Conservation (phyloP, 37 sponge, comb jelly and placozoan genomes). For the Agelas oroides region DNA sequence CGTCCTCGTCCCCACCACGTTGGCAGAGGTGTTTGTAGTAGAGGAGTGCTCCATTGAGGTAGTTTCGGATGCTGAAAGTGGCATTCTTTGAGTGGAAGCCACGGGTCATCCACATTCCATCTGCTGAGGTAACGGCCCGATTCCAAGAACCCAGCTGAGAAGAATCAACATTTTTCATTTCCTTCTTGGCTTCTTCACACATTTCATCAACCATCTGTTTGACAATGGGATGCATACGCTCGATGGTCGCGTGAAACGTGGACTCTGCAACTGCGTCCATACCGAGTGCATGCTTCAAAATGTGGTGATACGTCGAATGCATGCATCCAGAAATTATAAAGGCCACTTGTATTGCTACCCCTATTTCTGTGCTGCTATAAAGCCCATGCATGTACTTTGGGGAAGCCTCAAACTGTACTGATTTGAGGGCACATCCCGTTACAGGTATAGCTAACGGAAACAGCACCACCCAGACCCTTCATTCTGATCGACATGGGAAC, state of each 20-base stretch:
- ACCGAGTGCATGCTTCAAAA: constrained; percentile 21
- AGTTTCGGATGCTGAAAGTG: constrained; percentile 19
- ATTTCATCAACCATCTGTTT: constrained; percentile 37
- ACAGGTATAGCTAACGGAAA: constrained; percentile 20
- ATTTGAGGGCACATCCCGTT: constrained; percentile 32
- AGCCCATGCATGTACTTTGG: background rate
- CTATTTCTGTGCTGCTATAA: background rate
- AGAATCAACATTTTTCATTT: constrained; percentile 21
- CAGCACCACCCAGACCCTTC: constrained; percentile 38
- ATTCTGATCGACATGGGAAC: background rate
- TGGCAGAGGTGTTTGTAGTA: constrained; percentile 44
- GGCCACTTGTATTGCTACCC: constrained; percentile 22
- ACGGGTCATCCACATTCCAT: constrained; percentile 38
- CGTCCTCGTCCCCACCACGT: constrained; percentile 28
- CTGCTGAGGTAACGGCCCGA: constrained; percentile 47
- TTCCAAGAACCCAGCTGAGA: constrained; percentile 43
- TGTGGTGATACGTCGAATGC: constrained; percentile 21
- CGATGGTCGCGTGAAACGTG: background rate
- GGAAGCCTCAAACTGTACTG: constrained; percentile 10
- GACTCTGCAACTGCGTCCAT: background rate
- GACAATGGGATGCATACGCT: constrained; percentile 2
- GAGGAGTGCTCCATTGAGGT: constrained; percentile 33
- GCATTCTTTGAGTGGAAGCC: constrained; percentile 23
- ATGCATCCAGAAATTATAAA: constrained; percentile 35
- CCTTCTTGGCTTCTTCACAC: constrained; percentile 35